phyloP scores from a whole-genome alignment of 2,797 vertebrate species.

The Remorina albescens region DNA sequence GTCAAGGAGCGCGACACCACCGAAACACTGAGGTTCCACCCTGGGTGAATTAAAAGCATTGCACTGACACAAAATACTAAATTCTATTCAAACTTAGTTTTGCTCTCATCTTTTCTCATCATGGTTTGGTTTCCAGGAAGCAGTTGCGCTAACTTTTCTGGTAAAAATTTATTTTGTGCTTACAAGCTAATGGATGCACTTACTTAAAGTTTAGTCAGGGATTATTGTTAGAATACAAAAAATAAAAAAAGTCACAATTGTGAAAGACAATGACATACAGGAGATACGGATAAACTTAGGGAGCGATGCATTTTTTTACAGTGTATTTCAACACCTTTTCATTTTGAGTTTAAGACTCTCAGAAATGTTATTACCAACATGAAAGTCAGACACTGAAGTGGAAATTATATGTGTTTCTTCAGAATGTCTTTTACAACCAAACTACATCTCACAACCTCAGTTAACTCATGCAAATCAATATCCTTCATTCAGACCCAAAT shows the following conservation, averaged over 20 bases:
- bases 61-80: slow-evolving; percentile 52
- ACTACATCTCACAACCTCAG: neutral
- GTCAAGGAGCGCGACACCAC: slow-evolving; percentile 72
- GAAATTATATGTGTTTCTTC: neutral
- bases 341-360: neutral
- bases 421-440: neutral
- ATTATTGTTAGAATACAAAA: slow-evolving; percentile 50
- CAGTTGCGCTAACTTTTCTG: slow-evolving; percentile 60
- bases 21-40: slow-evolving; percentile 58
- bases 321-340: slow-evolving; percentile 7
- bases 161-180: slow-evolving; percentile 48
- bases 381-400: slow-evolving; percentile 1
- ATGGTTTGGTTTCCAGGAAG: slow-evolving; percentile 40
- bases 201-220: slow-evolving; percentile 39
- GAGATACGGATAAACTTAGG: slow-evolving; percentile 11
- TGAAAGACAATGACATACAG: slow-evolving; percentile 17
- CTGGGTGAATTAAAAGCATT: slow-evolving; percentile 69
- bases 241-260: slow-evolving; percentile 23
- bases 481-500: neutral
- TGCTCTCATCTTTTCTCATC: slow-evolving; percentile 18
- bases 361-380: neutral
- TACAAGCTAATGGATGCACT: slow-evolving; percentile 56
- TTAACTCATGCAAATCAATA: slow-evolving; percentile 7
- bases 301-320: slow-evolving; percentile 8
- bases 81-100: slow-evolving; percentile 33